Base-by-base conservation (phyloP, 2,888 invertebrate species). In the Mythimna pallens region DNA sequence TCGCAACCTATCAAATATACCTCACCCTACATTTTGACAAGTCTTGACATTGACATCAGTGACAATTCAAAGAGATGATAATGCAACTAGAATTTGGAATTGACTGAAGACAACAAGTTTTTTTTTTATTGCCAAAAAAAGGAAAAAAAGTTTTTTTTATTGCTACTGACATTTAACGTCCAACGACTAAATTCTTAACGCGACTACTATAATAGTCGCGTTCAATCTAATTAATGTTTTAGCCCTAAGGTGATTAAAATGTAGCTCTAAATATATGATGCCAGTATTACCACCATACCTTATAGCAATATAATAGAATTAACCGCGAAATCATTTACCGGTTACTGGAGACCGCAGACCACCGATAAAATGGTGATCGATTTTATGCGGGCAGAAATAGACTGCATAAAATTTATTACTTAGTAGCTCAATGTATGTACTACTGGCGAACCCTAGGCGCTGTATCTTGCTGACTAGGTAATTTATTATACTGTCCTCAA, bases 361-460 rank as follows among this genome's bases (percentile, higher is more conserved):
- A 25, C 52, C 43, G 14, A 54, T n/a, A 47, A 43, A 40, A 36
- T 40, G 36, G n/a, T 17, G 9, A 76, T 79, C 72, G 73, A 79
- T 76, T 59, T 72, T 72, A 54, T 79, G 73, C 52, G 58, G 58
- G 47, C 52, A 59, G 52, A 59, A 78, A 76, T 78, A 71, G 50
- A 70, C 62, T 63, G 57, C 62, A 78, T 70, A 17, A 40, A 34
- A 43, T n/a, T 7, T 25, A 52, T 76, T 43, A 52, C n/a, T 57
- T 55, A 65, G 20, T 43, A 25, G 12, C 17, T 14, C 5, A 30
- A 73, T 65, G n/a, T 50, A 57, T 8, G 25, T 63, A 6, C n/a
- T n/a, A 34, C 12, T 8, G 36, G 14, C 25, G 8, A 25, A 17
- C 50, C 50, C 50, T 52, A 14, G 14, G 3, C 43, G 40, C 10